A percentile compares a stretch with the other conserved stretches of the same genome.
phyloP scores from a whole-genome alignment of 2,888 invertebrate genomes.

The Sphecodes monilicornis region DNA sequence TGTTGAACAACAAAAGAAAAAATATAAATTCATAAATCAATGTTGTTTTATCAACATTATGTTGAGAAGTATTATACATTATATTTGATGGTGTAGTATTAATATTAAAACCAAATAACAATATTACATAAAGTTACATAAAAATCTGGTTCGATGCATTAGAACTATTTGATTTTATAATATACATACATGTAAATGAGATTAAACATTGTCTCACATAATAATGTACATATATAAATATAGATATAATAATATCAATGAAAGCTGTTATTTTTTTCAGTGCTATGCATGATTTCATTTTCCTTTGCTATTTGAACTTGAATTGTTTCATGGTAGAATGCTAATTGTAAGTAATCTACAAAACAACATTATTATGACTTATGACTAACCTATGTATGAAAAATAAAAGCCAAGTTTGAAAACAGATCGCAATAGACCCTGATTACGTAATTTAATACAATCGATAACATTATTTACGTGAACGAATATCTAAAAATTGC shows the following conservation, averaged over 20 bases:
- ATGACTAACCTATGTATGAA: background rate
- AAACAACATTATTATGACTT: background rate
- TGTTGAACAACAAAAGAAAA: slow-evolving; percentile 13
- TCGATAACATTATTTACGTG: background rate
- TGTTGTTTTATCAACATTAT: slow-evolving; percentile 41
- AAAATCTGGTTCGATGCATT: slow-evolving; percentile 23
- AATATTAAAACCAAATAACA: slow-evolving; percentile 5
- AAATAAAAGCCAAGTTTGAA: background rate
- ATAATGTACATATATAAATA: slow-evolving; percentile 30
- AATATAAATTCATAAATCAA: slow-evolving; percentile 48
- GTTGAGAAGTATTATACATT: slow-evolving; percentile 34
- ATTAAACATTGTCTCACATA: slow-evolving; percentile 22
- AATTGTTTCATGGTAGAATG: background rate
- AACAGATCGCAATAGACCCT: background rate
- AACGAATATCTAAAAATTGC: background rate
- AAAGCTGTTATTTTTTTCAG: slow-evolving; percentile 29
- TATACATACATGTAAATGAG: slow-evolving; percentile 7
- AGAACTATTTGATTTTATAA: slow-evolving; percentile 19
- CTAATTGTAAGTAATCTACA: background rate
- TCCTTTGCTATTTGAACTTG: background rate
- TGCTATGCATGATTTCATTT: slow-evolving; percentile 13
- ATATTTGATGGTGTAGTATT: slow-evolving; percentile 17
- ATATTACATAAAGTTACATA: slow-evolving; percentile 1
- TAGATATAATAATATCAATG: slow-evolving; percentile 18
- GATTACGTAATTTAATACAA: background rate